Evolutionary conservation across 2,797 vertebrate species (phyloP).

Genomic region (Malurus splendens): DNA sequence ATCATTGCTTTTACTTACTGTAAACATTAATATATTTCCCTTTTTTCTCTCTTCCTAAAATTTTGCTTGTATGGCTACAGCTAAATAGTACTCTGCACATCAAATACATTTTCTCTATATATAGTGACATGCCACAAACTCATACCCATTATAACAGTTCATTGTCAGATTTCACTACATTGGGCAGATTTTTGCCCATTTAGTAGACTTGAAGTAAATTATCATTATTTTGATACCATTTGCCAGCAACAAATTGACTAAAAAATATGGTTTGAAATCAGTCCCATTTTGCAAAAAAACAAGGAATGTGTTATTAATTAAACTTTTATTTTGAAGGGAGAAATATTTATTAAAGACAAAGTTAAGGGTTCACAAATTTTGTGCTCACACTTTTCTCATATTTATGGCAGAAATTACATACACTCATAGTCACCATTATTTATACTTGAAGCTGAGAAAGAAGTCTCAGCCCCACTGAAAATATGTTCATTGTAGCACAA

Average conservation of each 20-base stretch:
- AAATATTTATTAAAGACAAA: neutral
- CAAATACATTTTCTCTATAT: neutral
- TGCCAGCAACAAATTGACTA: neutral
- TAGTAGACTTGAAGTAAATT: neutral
- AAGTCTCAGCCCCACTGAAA: neutral
- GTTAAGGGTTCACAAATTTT: neutral
- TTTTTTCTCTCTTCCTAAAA: neutral
- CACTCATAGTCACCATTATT: neutral
- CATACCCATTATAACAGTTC: neutral
- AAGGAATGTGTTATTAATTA: neutral
- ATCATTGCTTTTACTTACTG: neutral
- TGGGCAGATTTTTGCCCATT: neutral
- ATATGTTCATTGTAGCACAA: neutral
- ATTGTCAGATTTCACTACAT: neutral
- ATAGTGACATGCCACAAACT: neutral
- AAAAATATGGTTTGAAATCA: neutral
- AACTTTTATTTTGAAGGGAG: neutral
- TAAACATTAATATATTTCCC: neutral
- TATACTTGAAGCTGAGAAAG: neutral
- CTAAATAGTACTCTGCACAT: neutral
- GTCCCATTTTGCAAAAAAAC: neutral
- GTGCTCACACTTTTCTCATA: neutral
- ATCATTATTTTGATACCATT: neutral
- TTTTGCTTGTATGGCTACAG: neutral
- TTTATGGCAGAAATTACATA: neutral